phyloP scores from a whole-genome alignment of 1,140 invertebrate genomes.

The Vanessa tameamea region DNA sequence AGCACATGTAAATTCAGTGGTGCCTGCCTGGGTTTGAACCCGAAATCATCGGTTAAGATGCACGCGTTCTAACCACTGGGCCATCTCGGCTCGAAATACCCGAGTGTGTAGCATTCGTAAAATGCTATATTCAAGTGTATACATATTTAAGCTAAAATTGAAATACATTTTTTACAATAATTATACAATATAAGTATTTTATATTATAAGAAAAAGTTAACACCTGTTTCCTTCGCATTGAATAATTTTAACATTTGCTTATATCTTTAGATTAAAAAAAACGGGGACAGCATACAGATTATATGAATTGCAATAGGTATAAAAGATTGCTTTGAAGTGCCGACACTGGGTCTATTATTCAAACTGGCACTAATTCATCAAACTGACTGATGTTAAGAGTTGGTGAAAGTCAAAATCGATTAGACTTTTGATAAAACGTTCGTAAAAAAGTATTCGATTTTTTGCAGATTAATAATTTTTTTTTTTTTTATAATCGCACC shows the following conservation, averaged over 20 bases:
- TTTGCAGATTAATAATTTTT: slow-evolving; percentile 11
- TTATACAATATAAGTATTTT: too few species aligned
- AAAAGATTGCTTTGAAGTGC: slow-evolving; percentile 37
- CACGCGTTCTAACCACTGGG: too few species aligned
- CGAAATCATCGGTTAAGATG: too few species aligned
- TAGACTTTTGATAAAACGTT: slow-evolving; percentile 47
- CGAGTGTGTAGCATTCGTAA: too few species aligned
- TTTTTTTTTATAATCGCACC: not conserved
- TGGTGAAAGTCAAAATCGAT: slow-evolving; percentile 60
- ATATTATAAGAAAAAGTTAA: not conserved
- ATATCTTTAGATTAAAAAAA: not conserved
- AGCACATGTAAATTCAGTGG: too few species aligned
- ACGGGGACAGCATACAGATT: not conserved
- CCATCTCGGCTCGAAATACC: too few species aligned
- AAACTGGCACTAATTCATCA: slow-evolving; percentile 46
- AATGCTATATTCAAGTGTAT: too few species aligned
- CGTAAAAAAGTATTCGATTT: slow-evolving; percentile 32
- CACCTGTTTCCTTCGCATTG: not conserved
- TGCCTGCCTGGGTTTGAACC: too few species aligned
- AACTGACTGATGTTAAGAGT: slow-evolving; percentile 42
- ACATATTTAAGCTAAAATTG: too few species aligned
- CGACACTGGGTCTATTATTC: slow-evolving; percentile 31
- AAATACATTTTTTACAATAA: too few species aligned
- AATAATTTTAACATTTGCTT: not conserved
- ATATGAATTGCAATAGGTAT: slow-evolving; percentile 19